These are phyloP conservation scores for Nyctalus aviator DNA, from an alignment of 2,797 vertebrate species.

Conservation along the genomic window DNA sequence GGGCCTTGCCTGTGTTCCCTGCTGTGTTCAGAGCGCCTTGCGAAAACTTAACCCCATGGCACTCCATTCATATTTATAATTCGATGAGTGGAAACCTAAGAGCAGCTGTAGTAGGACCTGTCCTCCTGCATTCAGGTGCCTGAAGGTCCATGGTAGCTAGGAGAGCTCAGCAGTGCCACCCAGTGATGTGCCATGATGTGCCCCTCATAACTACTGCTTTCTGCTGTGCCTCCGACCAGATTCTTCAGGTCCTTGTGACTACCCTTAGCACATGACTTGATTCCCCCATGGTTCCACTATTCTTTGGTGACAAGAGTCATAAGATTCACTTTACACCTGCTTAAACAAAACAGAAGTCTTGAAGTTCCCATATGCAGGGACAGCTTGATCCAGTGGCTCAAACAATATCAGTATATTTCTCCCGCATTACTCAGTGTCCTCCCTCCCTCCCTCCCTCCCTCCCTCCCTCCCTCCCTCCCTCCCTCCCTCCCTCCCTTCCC, in stretches of 20 bases:
- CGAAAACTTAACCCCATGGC: background rate
- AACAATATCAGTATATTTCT: background rate
- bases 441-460: background rate
- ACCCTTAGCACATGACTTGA: background rate
- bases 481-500: background rate
- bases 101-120: background rate
- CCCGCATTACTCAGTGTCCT: background rate
- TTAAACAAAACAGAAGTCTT: background rate
- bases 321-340: background rate
- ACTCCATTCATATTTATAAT: background rate
- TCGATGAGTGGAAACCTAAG: background rate
- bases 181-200: background rate
- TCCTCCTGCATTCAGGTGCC: background rate
- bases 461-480: too few species aligned
- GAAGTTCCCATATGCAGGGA: background rate
- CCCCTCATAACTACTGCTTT: background rate
- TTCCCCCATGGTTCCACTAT: background rate
- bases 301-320: background rate
- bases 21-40: background rate
- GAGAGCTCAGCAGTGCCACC: background rate
- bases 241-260: background rate
- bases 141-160: background rate
- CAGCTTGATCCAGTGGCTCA: background rate
- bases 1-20: background rate
- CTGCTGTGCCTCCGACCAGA: background rate